Evolutionary conservation across 2,113 vertebrate genomes (phyloP), one percentile per base, ranked within the genome.

Genomic region (Semnornis frantzii): DNA sequence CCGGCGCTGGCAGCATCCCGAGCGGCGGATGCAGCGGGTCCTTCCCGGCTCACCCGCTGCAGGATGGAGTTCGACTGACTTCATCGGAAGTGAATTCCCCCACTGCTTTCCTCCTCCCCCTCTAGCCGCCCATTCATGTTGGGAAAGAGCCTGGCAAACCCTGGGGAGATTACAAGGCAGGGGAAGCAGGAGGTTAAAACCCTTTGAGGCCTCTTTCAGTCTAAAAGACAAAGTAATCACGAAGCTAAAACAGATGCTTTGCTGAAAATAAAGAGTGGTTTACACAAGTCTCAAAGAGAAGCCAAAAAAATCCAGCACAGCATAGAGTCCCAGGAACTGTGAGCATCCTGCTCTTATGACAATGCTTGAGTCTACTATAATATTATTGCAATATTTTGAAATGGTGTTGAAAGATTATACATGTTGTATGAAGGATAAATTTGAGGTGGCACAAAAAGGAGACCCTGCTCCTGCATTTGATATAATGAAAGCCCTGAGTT

Each of bases 181-280:
- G 85, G 91, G 95, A 88, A 87, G 77, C 46, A 68, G 92, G 92
- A 96, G 92, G 93, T 85, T 94, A 85, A 91, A 94, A 87, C 0
- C 1, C 62, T 93, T 74, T 72, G 85, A 91, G 93, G 85, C 85
- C 93, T 85, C 85, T 90, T 94, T 92, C 76, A 95, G 85, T 62
- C 68, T 91, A n/a, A 86, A 78, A 60, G 77, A 94, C 93, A 93
- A 94, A 92, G 83, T 91, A 93, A 92, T 94, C 2, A 0, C 6
- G 92, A 93, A 91, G 80, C 85, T 95, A 86, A 94, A 97, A 82
- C 85, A 85, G 89, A 93, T 80, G 93, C 69, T 96, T 92, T 88
- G 80, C 90, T 88, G 90, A 90, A 95, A 90, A 93, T 86, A 93
- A 95, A 90, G 92, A 91, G 82, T 12, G 42, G 88, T 85, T 93